Conservation (phyloP, 1,140 invertebrate species). For the Ganaspis sp. region DNA sequence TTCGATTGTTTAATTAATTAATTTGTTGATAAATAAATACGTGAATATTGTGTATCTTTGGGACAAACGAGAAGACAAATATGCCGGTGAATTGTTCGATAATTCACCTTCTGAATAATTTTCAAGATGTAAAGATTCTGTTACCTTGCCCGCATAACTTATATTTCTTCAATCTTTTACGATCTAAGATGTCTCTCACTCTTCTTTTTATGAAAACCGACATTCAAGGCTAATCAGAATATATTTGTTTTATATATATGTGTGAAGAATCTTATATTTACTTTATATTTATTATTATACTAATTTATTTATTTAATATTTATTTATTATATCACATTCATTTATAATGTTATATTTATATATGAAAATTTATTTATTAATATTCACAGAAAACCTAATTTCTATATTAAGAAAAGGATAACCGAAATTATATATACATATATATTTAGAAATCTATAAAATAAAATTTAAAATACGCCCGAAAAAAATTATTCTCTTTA, state of each 20-base stretch:
- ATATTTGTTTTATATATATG: neutral
- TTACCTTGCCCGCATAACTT: conserved; percentile 64
- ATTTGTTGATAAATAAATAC: conserved; percentile 2
- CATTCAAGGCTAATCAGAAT: neutral
- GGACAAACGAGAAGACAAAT: conserved; percentile 1
- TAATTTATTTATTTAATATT: too few species aligned
- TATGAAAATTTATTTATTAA: too few species aligned
- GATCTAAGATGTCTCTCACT: neutral
- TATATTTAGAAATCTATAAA: too few species aligned
- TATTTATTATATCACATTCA: too few species aligned
- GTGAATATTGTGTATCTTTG: conserved; percentile 29
- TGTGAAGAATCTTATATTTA: neutral
- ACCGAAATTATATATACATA: too few species aligned
- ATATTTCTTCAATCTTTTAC: neutral
- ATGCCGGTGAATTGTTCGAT: conserved; percentile 69
- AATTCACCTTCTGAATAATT: conserved; percentile 36
- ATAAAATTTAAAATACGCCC: too few species aligned
- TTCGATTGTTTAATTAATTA: conserved; percentile 13
- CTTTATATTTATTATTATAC: neutral
- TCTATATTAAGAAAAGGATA: too few species aligned
- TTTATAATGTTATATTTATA: too few species aligned
- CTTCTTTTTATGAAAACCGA: neutral
- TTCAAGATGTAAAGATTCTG: conserved; percentile 57
- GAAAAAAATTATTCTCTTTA: too few species aligned
- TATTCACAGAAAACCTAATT: too few species aligned